Evolutionary conservation across 1,140 invertebrate species (phyloP).

Genomic region (Sweltsa coloradensis): DNA sequence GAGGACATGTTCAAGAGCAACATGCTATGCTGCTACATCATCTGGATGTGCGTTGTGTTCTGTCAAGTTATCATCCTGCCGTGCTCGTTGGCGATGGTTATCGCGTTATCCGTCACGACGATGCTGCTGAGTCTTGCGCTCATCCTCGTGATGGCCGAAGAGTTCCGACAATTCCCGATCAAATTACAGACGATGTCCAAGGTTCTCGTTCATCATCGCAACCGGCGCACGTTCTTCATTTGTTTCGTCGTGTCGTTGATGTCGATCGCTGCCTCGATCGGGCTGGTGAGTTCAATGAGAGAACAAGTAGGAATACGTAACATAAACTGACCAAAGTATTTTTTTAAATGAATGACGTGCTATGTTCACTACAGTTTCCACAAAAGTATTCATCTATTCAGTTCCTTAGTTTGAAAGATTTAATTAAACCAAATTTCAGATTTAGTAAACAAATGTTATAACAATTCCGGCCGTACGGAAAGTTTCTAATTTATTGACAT

Average conservation of each 20-base stretch:
- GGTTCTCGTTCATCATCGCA: conserved; percentile 53
- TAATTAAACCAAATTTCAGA: too few species aligned
- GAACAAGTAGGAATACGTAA: too few species aligned
- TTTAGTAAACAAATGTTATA: too few species aligned
- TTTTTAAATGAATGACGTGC: too few species aligned
- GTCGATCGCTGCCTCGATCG: conserved; percentile 31
- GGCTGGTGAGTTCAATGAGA: conserved; percentile 30
- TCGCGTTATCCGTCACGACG: conserved; percentile 47
- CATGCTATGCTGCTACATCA: conserved; percentile 79
- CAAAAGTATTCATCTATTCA: too few species aligned
- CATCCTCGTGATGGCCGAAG: conserved; percentile 73
- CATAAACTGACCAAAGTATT: too few species aligned
- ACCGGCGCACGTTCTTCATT: conserved; percentile 61
- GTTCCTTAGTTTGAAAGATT: too few species aligned
- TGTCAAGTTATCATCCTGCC: conserved; percentile 68
- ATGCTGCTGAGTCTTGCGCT: conserved; percentile 51
- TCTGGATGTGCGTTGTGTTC: conserved; percentile 79
- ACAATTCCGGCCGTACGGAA: too few species aligned
- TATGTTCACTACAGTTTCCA: too few species aligned
- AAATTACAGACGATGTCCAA: conserved; percentile 56
- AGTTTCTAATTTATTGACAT: too few species aligned
- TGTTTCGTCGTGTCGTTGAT: conserved; percentile 69
- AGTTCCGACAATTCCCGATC: conserved; percentile 53
- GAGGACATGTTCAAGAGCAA: conserved; percentile 93
- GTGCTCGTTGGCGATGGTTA: conserved; percentile 41